Evolutionary conservation across 2,797 vertebrate genomes (phyloP).

Genomic region (Psittacula echo): DNA sequence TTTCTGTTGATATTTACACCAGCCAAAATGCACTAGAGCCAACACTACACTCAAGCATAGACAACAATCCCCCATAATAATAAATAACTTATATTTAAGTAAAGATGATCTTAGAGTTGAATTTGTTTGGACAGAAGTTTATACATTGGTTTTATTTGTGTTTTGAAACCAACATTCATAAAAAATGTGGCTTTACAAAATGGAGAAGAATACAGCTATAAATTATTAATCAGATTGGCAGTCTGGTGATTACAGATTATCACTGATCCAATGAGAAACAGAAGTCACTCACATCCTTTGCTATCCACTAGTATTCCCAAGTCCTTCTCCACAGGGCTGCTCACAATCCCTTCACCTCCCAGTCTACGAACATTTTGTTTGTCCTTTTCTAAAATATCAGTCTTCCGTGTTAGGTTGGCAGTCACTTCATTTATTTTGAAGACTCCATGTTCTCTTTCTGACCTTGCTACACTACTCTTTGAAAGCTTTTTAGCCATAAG

Average conservation of each 20-base stretch:
- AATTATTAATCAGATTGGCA: not conserved
- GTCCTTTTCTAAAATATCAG: not conserved
- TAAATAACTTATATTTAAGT: not conserved
- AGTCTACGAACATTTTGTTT: not conserved
- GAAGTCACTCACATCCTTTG: not conserved
- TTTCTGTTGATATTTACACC: not conserved
- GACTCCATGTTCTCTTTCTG: not conserved
- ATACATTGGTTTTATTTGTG: not conserved
- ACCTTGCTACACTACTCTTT: not conserved
- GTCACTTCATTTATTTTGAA: not conserved
- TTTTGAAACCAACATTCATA: not conserved
- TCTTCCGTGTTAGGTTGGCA: not conserved
- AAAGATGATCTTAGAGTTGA: not conserved
- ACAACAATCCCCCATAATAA: not conserved
- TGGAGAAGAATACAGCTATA: not conserved
- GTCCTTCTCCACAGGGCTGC: not conserved
- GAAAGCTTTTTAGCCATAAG: not conserved
- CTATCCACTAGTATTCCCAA: not conserved
- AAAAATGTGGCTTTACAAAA: not conserved
- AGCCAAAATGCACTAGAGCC: not conserved
- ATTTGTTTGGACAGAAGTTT: not conserved
- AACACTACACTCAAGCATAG: not conserved
- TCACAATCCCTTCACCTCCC: not conserved
- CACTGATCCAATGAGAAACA: not conserved
- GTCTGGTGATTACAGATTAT: not conserved